These are phyloP conservation scores for Drosophila barbarae DNA, from an alignment of 2,888 invertebrate genomes.

Conservation along the genomic window DNA sequence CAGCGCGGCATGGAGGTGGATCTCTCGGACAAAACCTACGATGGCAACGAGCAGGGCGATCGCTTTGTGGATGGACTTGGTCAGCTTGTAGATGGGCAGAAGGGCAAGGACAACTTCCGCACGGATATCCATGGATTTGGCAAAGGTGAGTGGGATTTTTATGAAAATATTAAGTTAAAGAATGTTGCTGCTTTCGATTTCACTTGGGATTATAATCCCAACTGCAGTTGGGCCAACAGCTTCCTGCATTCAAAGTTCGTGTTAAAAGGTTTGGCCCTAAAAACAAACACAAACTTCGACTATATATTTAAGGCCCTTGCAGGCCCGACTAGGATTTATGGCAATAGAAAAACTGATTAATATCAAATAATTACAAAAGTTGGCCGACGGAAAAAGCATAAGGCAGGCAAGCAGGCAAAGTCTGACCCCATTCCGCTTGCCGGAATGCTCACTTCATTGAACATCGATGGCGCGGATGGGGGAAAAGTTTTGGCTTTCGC, in stretches of 20 bases:
- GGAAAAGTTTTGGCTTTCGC: constrained; percentile 61
- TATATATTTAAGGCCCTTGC: neutral
- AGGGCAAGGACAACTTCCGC: constrained; percentile 87
- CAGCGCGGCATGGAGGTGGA: constrained; percentile 87
- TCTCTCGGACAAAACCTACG: constrained; percentile 89
- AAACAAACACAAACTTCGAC: constrained; percentile 8
- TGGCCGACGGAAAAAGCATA: constrained; percentile 61
- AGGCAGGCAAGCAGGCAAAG: constrained; percentile 38
- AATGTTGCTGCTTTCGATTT: neutral
- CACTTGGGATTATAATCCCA: neutral
- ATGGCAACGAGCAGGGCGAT: constrained; percentile 85
- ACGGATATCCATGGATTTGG: constrained; percentile 84
- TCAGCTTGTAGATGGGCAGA: constrained; percentile 88
- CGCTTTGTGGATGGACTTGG: constrained; percentile 87
- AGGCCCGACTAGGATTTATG: constrained; percentile 56
- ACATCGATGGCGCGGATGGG: constrained; percentile 40
- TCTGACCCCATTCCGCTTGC: constrained; percentile 27
- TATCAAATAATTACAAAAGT: constrained; percentile 77
- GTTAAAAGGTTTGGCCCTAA: constrained; percentile 6
- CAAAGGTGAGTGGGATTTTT: constrained; percentile 81
- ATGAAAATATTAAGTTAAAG: neutral
- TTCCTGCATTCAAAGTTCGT: constrained; percentile 26
- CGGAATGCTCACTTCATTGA: constrained; percentile 59
- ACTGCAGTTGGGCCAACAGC: constrained; percentile 6
- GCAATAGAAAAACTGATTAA: constrained; percentile 68